phyloP scores from a whole-genome alignment of 2,888 invertebrate genomes.

The Melieria picta region DNA sequence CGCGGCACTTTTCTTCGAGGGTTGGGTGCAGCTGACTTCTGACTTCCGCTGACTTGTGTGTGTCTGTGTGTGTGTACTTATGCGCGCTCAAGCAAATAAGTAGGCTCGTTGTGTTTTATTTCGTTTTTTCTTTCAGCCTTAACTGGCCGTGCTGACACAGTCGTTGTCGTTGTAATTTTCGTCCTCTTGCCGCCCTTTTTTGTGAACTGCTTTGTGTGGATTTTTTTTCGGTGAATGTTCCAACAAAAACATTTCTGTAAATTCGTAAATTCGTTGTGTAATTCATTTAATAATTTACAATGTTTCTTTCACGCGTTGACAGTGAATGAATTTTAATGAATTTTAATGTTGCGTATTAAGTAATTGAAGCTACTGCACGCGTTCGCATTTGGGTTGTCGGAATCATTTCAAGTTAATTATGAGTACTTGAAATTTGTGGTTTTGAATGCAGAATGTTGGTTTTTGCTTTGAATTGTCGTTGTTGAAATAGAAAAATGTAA shows the following conservation, averaged over 20 bases:
- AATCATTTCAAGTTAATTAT: too few relatives aligned
- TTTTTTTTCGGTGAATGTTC: background rate
- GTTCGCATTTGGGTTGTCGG: too few relatives aligned
- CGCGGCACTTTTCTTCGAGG: background rate
- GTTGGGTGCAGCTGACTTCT: too few relatives aligned
- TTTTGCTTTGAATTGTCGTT: too few relatives aligned
- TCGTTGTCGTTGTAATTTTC: background rate
- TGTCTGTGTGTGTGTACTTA: conserved; percentile 6
- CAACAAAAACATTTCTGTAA: background rate
- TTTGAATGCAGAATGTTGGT: too few relatives aligned
- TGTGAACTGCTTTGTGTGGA: background rate
- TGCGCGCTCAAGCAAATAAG: conserved; percentile 26
- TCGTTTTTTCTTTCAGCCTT: background rate
- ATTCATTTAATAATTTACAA: conserved; percentile 29
- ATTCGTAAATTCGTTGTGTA: conserved; percentile 16
- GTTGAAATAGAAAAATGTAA: too few relatives aligned
- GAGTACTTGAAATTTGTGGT: too few relatives aligned
- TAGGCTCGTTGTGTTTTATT: conserved; percentile 31
- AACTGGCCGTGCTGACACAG: background rate
- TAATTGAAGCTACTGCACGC: background rate
- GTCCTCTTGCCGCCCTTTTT: background rate
- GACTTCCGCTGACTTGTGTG: background rate
- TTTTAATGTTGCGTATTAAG: conserved; percentile 2
- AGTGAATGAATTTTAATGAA: conserved; percentile 1
- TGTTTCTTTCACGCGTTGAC: conserved; percentile 14